These are phyloP conservation scores for Nannoperca australis DNA, from an alignment of 2,797 vertebrate genomes.

Conservation along the genomic window DNA sequence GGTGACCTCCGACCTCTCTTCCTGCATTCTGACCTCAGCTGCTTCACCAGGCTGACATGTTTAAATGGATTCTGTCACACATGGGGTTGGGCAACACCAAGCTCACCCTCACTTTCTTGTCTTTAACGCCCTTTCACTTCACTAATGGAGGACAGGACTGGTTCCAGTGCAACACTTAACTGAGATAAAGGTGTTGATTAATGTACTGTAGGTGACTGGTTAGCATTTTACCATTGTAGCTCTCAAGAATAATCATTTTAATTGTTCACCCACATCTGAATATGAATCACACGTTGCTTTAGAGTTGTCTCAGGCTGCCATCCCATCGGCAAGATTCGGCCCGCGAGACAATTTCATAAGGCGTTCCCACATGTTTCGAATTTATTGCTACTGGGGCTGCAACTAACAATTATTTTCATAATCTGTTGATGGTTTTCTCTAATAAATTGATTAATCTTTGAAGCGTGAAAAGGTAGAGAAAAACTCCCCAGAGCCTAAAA, in stretches of 20 bases:
- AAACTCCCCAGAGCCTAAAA: not conserved
- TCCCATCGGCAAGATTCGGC: not conserved
- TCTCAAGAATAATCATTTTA: no score
- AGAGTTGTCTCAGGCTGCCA: not conserved
- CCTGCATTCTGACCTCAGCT: conserved; percentile 58
- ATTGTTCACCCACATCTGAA: not conserved
- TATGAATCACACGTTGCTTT: not conserved
- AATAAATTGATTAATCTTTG: no score
- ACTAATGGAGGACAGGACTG: conserved; percentile 7
- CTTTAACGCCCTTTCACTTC: conserved; percentile 15
- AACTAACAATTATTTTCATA: not conserved
- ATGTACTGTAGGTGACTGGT: not conserved
- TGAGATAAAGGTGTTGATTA: conserved; percentile 6
- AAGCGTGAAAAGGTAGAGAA: not conserved
- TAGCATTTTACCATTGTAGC: not conserved
- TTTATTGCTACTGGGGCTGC: not conserved
- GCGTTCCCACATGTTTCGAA: not conserved
- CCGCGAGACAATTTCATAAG: not conserved
- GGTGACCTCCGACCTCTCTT: conserved; percentile 58
- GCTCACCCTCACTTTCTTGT: conserved; percentile 16
- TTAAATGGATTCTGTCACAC: conserved; percentile 49
- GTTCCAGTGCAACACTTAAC: not conserved
- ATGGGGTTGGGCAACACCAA: conserved; percentile 20
- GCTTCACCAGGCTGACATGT: conserved; percentile 35
- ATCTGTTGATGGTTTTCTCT: not conserved